A percentile compares a stretch with the other conserved stretches of the same genome.
Evolutionary conservation across 2,113 vertebrate species (phyloP).

Genomic region (Phrynosoma blainvillii): DNA sequence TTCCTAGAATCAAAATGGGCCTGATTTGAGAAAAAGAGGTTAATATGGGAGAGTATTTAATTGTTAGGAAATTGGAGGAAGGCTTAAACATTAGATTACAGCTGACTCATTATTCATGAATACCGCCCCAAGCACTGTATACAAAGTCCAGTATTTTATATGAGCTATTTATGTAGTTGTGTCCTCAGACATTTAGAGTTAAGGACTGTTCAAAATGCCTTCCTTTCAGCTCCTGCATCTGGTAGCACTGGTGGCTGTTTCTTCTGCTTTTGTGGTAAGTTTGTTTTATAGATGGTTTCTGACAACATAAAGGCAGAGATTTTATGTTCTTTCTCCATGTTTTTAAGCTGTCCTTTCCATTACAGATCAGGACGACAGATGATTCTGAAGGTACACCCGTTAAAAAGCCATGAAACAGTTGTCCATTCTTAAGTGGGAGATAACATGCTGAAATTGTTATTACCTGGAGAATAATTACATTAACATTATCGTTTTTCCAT

Average conservation of each 20-base stretch:
- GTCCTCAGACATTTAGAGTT: neutral
- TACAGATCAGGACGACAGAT: constrained; percentile 18
- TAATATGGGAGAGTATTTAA: neutral
- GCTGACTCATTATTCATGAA: neutral
- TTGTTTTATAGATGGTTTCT: neutral
- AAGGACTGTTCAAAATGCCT: constrained; percentile 2
- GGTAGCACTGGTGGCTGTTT: neutral
- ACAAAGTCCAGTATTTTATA: constrained; percentile 27
- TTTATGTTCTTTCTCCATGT: neutral
- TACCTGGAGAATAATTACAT: neutral
- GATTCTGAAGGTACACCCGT: constrained; percentile 19
- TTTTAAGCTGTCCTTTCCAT: neutral
- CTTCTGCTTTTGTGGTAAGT: constrained; percentile 11
- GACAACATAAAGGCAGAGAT: neutral
- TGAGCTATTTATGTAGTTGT: neutral
- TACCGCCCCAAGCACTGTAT: neutral
- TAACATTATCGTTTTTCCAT: neutral
- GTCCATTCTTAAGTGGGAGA: neutral
- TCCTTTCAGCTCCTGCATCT: neutral
- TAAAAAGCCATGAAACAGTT: neutral
- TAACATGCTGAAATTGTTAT: neutral
- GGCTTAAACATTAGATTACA: neutral
- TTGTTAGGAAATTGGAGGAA: neutral
- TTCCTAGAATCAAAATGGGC: too few species aligned
- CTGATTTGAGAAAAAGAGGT: neutral